These are phyloP conservation scores for Plodia interpunctella DNA, from an alignment of 1,140 invertebrate species.

Conservation along the genomic window DNA sequence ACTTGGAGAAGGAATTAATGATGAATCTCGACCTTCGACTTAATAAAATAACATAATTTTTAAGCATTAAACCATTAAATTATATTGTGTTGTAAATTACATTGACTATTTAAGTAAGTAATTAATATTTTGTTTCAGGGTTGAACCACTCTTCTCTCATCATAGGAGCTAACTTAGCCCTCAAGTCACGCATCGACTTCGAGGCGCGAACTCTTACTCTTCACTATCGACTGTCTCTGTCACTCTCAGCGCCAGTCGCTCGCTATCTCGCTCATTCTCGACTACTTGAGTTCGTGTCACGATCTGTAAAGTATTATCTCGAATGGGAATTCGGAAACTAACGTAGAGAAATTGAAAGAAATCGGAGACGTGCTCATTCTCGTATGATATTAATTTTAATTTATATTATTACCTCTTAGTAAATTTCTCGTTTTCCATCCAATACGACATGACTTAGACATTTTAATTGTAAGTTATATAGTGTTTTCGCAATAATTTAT, in stretches of 20 bases:
- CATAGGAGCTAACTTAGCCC: constrained; percentile 32
- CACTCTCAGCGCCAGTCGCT: constrained; percentile 48
- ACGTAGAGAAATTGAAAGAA: neutral
- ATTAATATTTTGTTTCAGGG: constrained; percentile 38
- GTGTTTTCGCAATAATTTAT: constrained; percentile 31
- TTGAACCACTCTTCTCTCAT: constrained; percentile 29
- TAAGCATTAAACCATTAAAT: too few relatives aligned
- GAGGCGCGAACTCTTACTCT: constrained; percentile 27
- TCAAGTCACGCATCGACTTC: constrained; percentile 17
- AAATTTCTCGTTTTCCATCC: constrained; percentile 49
- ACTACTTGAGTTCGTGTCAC: constrained; percentile 31
- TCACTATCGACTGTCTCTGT: constrained; percentile 61
- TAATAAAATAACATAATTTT: too few relatives aligned
- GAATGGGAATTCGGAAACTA: constrained; percentile 5
- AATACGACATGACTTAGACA: constrained; percentile 54
- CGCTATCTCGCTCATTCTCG: constrained; percentile 52
- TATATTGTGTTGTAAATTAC: too few relatives aligned
- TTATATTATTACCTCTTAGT: constrained; percentile 32
- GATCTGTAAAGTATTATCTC: constrained; percentile 16
- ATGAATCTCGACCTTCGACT: too few relatives aligned
- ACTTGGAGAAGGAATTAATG: too few relatives aligned
- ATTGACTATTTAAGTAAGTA: too few relatives aligned
- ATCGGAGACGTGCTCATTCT: constrained; percentile 45
- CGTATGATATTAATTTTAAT: constrained; percentile 29
- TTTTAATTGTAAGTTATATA: constrained; percentile 22